phyloP scores from a whole-genome alignment of 2,888 invertebrate genomes.

The Leptopilina syphax region DNA sequence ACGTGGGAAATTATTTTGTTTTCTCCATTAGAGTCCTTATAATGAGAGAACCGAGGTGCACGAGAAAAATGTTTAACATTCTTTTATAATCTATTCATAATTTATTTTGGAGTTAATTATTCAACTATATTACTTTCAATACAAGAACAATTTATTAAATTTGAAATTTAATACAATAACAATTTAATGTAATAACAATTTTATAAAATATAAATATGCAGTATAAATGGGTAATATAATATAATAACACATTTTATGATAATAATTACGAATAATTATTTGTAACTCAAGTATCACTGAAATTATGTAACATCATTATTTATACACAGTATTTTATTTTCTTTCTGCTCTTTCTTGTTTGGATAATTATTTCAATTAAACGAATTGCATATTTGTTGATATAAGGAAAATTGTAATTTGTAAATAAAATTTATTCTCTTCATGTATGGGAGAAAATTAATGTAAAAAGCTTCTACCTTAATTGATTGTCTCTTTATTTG shows the following conservation, averaged over 20 bases:
- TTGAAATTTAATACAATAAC: no score
- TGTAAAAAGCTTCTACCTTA: constrained; percentile 1
- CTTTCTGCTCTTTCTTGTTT: not conserved
- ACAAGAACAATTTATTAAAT: no score
- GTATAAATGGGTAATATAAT: no score
- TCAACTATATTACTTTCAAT: not conserved
- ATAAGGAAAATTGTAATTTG: not conserved
- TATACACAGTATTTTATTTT: not conserved
- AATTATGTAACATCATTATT: no score
- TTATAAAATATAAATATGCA: no score
- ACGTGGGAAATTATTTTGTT: not conserved
- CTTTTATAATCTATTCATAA: not conserved
- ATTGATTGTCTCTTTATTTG: not conserved
- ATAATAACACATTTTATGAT: no score
- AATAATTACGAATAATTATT: no score
- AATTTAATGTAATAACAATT: no score
- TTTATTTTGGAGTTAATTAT: not conserved
- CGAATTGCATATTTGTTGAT: not conserved
- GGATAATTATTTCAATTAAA: not conserved
- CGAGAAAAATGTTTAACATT: not conserved
- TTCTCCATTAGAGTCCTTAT: not conserved
- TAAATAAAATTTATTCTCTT: not conserved
- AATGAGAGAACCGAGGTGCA: not conserved
- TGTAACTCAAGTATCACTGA: no score
- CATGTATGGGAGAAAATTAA: not conserved